Conservation (phyloP, 2,888 invertebrate genomes). For the Oligia strigilis region DNA sequence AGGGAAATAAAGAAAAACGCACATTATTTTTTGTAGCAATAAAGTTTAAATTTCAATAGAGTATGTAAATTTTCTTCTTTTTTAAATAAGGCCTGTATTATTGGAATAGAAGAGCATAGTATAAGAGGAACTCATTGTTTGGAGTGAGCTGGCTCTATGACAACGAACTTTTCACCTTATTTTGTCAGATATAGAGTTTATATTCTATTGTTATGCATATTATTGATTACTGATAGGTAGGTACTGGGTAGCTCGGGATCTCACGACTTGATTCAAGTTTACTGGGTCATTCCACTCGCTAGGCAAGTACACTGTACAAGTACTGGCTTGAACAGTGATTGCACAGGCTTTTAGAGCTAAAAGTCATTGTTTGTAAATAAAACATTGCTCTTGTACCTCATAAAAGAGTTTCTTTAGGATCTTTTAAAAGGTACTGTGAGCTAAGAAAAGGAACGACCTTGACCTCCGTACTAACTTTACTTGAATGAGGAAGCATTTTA, state of each 20-base stretch:
- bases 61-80: conserved; percentile 58
- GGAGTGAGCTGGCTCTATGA: conserved; percentile 10
- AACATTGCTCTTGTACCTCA: conserved; percentile 1
- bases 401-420: neutral
- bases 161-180: conserved; percentile 27
- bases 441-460: neutral
- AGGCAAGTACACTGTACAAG: conserved; percentile 44
- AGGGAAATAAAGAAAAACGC: conserved; percentile 61
- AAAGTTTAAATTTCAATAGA: conserved; percentile 69
- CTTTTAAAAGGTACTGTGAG: conserved; percentile 1
- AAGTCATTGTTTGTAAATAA: conserved; percentile 23
- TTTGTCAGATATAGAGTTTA: accelerated
- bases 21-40: conserved; percentile 66
- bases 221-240: conserved; percentile 67
- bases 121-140: conserved; percentile 63
- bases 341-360: conserved; percentile 23
- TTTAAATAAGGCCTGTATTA: conserved; percentile 62
- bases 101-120: conserved; percentile 55
- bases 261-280: conserved; percentile 70
- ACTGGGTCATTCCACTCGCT: conserved; percentile 71
- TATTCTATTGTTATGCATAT: conserved; percentile 6
- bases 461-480: neutral
- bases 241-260: conserved; percentile 41
- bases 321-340: conserved; percentile 43
- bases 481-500: neutral